Conservation (phyloP, 1,140 invertebrate genomes). For the Drosophila chauvacae region DNA sequence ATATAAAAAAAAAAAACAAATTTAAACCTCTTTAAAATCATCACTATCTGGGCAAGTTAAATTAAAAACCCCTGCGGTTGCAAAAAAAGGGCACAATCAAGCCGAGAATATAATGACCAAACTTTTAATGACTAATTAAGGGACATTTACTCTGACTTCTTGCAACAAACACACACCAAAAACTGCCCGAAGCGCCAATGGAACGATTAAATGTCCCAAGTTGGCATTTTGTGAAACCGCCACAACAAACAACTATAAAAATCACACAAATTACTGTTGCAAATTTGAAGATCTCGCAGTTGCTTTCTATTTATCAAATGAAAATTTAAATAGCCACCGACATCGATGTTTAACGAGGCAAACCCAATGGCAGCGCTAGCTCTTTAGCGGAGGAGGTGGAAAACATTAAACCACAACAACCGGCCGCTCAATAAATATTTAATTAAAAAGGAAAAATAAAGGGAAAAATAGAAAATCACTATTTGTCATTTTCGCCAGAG, state of each 20-base stretch:
- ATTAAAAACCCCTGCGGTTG: slow-evolving; percentile 32
- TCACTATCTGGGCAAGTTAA: slow-evolving; percentile 22
- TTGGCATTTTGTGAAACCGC: slow-evolving; percentile 33
- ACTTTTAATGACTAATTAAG: slow-evolving; percentile 77
- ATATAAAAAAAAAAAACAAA: too few relatives aligned
- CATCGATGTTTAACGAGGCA: slow-evolving; percentile 51
- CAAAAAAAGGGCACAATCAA: slow-evolving; percentile 23
- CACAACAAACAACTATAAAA: slow-evolving; percentile 39
- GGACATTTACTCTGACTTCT: slow-evolving; percentile 22
- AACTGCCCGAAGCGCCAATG: slow-evolving; percentile 41
- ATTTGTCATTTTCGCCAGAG: slow-evolving; percentile 60
- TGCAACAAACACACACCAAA: slow-evolving; percentile 25
- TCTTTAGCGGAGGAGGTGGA: slow-evolving; percentile 18
- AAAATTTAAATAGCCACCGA: slow-evolving; percentile 63
- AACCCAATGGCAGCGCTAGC: slow-evolving; percentile 48
- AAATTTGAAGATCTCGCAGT: slow-evolving; percentile 25
- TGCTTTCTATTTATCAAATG: slow-evolving; percentile 71
- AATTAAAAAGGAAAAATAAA: slow-evolving; percentile 61
- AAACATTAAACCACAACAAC: slow-evolving; percentile 36
- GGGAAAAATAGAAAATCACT: slow-evolving; percentile 46
- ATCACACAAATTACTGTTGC: slow-evolving; percentile 32
- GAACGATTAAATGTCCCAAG: slow-evolving; percentile 50
- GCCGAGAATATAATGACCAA: slow-evolving; percentile 54
- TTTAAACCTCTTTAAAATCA: slow-evolving; percentile 6
- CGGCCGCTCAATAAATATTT: slow-evolving; percentile 73